These are phyloP conservation scores for Alentia gelatinosa DNA, from an alignment of 2,888 invertebrate genomes.

Conservation along the genomic window DNA sequence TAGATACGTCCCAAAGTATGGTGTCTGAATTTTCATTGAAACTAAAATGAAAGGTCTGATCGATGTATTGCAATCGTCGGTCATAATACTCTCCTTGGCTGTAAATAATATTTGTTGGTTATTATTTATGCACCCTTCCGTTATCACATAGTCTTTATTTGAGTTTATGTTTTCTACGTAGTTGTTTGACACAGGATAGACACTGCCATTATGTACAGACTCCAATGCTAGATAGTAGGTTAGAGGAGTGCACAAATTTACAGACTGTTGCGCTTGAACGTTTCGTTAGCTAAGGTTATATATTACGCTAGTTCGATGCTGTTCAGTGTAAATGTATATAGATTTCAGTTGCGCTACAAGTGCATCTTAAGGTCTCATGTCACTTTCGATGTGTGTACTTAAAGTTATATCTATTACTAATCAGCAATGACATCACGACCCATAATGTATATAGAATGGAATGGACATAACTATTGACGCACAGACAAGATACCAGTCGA, in stretches of 20 bases:
- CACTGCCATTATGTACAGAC: not conserved
- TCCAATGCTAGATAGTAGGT: not conserved
- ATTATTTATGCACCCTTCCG: not conserved
- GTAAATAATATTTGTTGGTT: not conserved
- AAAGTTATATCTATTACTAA: not conserved
- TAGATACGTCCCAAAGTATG: not conserved
- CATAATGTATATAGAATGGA: not conserved
- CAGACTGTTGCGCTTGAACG: conserved; percentile 32
- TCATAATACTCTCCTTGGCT: not conserved
- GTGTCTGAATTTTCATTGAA: not conserved
- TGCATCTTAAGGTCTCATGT: not conserved
- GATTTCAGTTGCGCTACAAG: not conserved
- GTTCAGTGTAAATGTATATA: conserved; percentile 17
- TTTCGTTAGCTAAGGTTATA: not conserved
- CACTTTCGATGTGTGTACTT: not conserved
- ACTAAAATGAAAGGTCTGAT: not conserved
- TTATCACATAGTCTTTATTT: not conserved
- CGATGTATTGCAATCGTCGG: not conserved
- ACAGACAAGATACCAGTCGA: conserved; percentile 19
- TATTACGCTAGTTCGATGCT: not conserved
- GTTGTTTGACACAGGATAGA: not conserved
- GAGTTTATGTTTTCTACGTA: not conserved
- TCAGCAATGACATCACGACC: not conserved
- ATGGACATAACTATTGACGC: not conserved
- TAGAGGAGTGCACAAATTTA: conserved; percentile 18